Evolutionary conservation across 1,140 invertebrate genomes (phyloP).

Genomic region (Frieseomelitta varia): DNA sequence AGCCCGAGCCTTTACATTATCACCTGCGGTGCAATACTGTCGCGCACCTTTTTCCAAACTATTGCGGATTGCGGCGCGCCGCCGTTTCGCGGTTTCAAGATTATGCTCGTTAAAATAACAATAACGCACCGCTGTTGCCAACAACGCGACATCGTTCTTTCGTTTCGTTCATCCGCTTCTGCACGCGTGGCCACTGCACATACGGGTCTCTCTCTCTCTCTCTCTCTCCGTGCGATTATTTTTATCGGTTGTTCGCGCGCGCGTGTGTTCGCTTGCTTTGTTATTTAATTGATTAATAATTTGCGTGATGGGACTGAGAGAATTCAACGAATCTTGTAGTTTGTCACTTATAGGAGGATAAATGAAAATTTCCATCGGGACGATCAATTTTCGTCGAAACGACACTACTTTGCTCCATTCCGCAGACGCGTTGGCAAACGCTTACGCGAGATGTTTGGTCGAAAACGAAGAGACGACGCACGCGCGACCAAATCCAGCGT

Average conservation of each 20-base stretch:
- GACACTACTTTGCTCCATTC: no score
- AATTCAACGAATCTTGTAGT: background rate
- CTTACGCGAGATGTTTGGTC: no score
- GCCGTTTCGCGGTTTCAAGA: constrained; percentile 35
- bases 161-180: background rate
- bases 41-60: constrained; percentile 59
- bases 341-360: background rate
- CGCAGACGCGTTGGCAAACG: no score
- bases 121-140: background rate
- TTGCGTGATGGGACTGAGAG: background rate
- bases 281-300: background rate
- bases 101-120: constrained; percentile 49
- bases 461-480: no score
- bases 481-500: no score
- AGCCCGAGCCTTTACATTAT: constrained; percentile 63
- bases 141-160: background rate
- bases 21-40: constrained; percentile 59
- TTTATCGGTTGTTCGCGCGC: background rate
- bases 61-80: constrained; percentile 56
- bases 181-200: no score
- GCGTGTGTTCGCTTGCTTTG: no score
- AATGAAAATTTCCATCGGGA: background rate
- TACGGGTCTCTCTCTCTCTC: no score
- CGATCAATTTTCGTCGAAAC: background rate
- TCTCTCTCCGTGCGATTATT: background rate